Base-by-base conservation (phyloP, 2,113 vertebrate species). In the Lanius collurio region DNA sequence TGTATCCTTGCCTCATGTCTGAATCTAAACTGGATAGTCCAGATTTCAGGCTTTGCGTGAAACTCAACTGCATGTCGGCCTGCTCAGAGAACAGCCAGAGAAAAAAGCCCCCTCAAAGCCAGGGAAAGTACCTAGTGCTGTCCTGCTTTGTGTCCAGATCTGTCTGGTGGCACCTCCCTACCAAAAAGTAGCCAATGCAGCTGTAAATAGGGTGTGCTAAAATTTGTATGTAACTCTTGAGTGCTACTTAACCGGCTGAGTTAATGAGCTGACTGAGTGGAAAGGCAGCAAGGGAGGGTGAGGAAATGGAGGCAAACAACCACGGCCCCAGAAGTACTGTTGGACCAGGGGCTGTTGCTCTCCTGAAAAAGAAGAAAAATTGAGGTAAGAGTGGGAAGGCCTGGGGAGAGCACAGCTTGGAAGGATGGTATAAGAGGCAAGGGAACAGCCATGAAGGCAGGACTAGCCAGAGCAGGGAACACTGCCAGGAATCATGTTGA, bases 241-340 rank as follows among this genome's bases (percentile, higher is more conserved):
- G 27, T 52, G 24, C 55, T 59, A 49, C 27, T 84, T 73, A 65
- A 83, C n/a, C 63, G 70, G 82, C 59, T 0, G 0, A 83, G 53
- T n/a, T 30, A 81, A 71, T 44, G 57, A 93, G 63, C 42, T 88
- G 24, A 35, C 39, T n/a, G 63, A 83, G 44, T 17, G 33, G 18
- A 80, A 74, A 94, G 39, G 67, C 71, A 80, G 75, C 41, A 63
- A 26, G 9, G 6, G 22, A 18, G 22, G 37, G 14, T 33, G 27
- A 74, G 57, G 35, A 37, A 68, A 63, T 27, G 18, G 37, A 85
- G 31, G 33, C 1, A 5, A 71, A 55, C 15, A 76, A 31, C 26
- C 12, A 18, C 0, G 1, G 44, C 7, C 8, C 19, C 4, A 1
- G 0, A 1, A 37, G 35, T 37, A 17, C 42, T 70, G 49, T 14